Evolutionary conservation across 2,113 vertebrate genomes (phyloP).

Genomic region (Rhinolophus ferrumequinum): DNA sequence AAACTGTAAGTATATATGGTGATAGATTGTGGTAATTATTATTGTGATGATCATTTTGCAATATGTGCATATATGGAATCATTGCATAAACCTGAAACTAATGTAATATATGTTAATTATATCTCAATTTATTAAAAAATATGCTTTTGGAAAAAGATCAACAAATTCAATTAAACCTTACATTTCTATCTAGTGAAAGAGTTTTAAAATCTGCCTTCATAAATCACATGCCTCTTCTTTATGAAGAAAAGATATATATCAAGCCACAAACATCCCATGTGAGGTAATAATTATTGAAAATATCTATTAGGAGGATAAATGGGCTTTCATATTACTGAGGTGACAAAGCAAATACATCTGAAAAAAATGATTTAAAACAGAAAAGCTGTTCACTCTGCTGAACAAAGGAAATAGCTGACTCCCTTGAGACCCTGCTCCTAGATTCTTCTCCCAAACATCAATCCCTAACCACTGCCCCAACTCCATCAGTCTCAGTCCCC

Average conservation of each 20-base stretch:
- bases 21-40: not conserved
- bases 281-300: conserved; percentile 22
- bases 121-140: not conserved
- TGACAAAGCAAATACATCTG: not conserved
- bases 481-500: not conserved
- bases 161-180: conserved; percentile 8
- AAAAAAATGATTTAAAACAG: not conserved
- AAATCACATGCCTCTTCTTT: not conserved
- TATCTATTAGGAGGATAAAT: not conserved
- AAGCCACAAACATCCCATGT: not conserved
- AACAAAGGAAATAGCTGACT: not conserved
- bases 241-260: not conserved
- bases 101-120: not conserved
- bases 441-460: not conserved
- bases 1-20: not conserved
- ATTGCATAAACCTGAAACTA: not conserved
- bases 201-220: not conserved
- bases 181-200: not conserved
- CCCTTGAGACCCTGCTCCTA: not conserved
- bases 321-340: not conserved
- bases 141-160: not conserved
- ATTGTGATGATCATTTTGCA: not conserved
- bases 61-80: not conserved
- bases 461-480: not conserved
- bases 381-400: not conserved